Evolutionary conservation across 2,113 vertebrate species (phyloP), one percentile per base, ranked within the genome.

Genomic region (Trematomus loennbergii): DNA sequence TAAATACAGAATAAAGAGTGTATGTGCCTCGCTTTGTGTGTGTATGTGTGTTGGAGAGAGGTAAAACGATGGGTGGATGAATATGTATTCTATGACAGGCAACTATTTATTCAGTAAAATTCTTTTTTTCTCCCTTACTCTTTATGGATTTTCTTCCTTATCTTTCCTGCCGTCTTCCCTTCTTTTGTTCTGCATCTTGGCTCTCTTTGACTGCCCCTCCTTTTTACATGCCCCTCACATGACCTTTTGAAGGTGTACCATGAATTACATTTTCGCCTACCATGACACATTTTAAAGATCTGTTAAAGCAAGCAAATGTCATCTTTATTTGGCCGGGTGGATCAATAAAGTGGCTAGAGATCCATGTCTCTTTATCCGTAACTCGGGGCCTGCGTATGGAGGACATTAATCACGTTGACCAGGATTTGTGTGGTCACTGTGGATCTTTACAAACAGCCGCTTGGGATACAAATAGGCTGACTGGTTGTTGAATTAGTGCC

Each of bases 321-420:
- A 93, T 90, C 87, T 94, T 94, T 91, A 93, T 94, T 93, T 90
- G 81, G 74, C 78, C 55, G 72, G 9, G n/a, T 9, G 79, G 87
- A 92, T 94, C 93, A 93, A 94, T 95, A 95, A 95, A 93, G 76
- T 82, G 84, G 52, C 67, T 75, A 92, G 94, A 66, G 91, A 95
- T 94, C 71, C 65, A 13, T 6, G 50, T 75, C 83, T 92, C 85
- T 93, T 92, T 92, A 91, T 93, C 87, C 68, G 3, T 78, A 78
- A 68, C 85, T 91, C 79, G 52, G 33, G 85, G 76, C 80, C 80
- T 8, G 75, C 43, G 69, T 80, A 36, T 46, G 36, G 50, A 82
- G 78, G 70, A 79, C 89, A 94, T 93, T 91, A 93, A 94, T 94
- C 91, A 92, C 66, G 20, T 46, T 76, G 79, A 25, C 46, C 36